phyloP scores from a whole-genome alignment of 37 sponge, comb jelly and placozoan species.

The Chondrilla cf. caribensis region DNA sequence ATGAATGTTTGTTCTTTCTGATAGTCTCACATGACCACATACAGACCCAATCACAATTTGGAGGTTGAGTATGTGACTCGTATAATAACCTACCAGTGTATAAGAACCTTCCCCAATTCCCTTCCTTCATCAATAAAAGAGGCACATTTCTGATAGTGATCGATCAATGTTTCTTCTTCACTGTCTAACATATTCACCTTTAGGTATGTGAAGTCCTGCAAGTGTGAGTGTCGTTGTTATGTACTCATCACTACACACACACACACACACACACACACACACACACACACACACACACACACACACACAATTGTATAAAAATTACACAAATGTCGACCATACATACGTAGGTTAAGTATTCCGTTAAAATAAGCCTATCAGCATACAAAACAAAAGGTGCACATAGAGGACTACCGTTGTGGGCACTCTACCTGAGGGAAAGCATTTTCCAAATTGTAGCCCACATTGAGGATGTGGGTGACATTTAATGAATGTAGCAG shows the following conservation, averaged over 20 bases:
- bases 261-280: not conserved
- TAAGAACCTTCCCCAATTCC: slow-evolving; percentile 40
- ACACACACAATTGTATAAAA: too few relatives aligned
- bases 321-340: too few relatives aligned
- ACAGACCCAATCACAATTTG: too few relatives aligned
- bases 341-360: too few relatives aligned
- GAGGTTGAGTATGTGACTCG: too few relatives aligned
- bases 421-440: slow-evolving; percentile 53
- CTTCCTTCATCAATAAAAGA: slow-evolving; percentile 56
- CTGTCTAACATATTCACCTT: slow-evolving; percentile 66
- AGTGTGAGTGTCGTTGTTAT: not conserved
- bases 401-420: not conserved
- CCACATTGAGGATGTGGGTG: slow-evolving; percentile 84
- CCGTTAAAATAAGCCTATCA: not conserved
- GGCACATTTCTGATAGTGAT: slow-evolving; percentile 51
- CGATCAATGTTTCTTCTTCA: slow-evolving; percentile 15
- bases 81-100: slow-evolving; percentile 80
- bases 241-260: not conserved
- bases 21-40: too few relatives aligned
- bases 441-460: slow-evolving; percentile 49
- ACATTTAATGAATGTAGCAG: slow-evolving; percentile 41
- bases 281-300: too few relatives aligned
- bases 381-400: not conserved
- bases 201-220: slow-evolving; percentile 39
- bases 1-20: too few relatives aligned